Evolutionary conservation across 2,888 invertebrate species (phyloP), one percentile per base, ranked within the genome.

Genomic region (Tortricodes alternella): DNA sequence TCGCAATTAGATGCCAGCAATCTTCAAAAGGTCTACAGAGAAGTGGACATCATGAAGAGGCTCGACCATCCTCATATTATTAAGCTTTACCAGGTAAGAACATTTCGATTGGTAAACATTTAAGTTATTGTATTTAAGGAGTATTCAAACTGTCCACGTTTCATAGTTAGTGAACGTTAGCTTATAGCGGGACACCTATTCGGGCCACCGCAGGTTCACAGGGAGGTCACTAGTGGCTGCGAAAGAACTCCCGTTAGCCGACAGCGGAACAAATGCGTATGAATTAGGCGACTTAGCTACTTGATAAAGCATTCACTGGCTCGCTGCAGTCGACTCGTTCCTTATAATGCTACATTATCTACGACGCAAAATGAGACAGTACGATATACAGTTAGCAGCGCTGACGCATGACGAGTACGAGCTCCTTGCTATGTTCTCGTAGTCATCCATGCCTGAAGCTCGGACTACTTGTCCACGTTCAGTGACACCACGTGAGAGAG

Each of bases 11-110:
- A 97, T 82, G 93, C 95, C 68, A 95, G 95, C 73, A 98, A 98
- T 87, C 92, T 98, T 80, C 95, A 96, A 81, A 99, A 99, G 89
- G 98, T 99, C 68, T 96, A 98, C 85, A 93, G 99, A 66, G 99
- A 99, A 92, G 98, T 99, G 76, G 97, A 98, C 83, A 98, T 99
- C 77, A 97, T 99, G 96, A 98, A 98, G 91, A 94, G 96, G 73
- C 93, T 99, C 78, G 95, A 98, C 80, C 99, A 99, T 92, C 98
- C 98, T 60, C 98, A 99, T 91, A 98, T 99, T 80, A 98, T 99
- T 83, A 98, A 98, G 91, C 93, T 99, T 76, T 99, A 97, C 91
- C 97, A 98, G 94, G 96, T 96, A 79, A 90, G 88, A 65, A 62
- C 50, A 1, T 7, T 41, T 35, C 41, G 11, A 23, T 23, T 1